Percentiles rank a stretch among this genome's conserved stretches.
Conservation (phyloP, 64 coral and sea anemone genomes). For the Exaiptasia diaphana region DNA sequence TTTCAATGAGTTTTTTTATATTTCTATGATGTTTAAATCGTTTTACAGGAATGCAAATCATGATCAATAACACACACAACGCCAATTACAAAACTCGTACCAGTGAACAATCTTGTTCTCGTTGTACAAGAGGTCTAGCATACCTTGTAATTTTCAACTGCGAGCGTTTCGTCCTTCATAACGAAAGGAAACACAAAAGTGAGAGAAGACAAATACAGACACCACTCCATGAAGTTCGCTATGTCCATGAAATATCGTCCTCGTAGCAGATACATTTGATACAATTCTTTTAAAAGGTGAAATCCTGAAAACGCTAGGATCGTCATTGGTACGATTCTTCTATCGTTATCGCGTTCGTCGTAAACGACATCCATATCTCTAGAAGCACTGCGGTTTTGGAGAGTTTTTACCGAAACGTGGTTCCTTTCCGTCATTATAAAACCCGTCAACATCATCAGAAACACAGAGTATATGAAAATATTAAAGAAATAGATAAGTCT, state of each 20-base stretch:
- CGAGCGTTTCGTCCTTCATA: neutral
- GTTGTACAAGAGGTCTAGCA: too few relatives aligned
- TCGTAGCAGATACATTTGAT: slow-evolving; percentile 23
- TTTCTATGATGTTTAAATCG: too few relatives aligned
- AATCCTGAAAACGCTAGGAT: slow-evolving; percentile 27
- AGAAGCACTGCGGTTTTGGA: neutral
- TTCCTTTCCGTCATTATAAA: slow-evolving; percentile 16
- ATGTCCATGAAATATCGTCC: slow-evolving; percentile 23
- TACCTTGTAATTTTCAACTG: too few relatives aligned
- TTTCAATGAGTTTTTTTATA: too few relatives aligned
- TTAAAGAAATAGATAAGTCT: slow-evolving; percentile 42
- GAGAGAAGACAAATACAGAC: slow-evolving; percentile 24
- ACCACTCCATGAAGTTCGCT: slow-evolving; percentile 49
- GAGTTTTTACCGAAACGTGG: too few relatives aligned
- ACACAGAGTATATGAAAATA: slow-evolving; percentile 26
- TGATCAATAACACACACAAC: too few relatives aligned
- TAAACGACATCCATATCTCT: neutral
- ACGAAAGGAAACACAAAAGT: slow-evolving; percentile 43
- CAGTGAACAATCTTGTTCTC: too few relatives aligned
- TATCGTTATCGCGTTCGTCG: neutral
- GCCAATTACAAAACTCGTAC: too few relatives aligned
- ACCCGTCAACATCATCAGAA: neutral
- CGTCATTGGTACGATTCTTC: neutral
- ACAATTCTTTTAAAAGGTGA: slow-evolving; percentile 41
- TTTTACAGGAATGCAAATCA: too few relatives aligned